A percentile compares a stretch with the other conserved stretches of the same genome.
These are phyloP conservation scores for Candoia aspera DNA, from an alignment of 2,113 vertebrate species.

Conservation along the genomic window DNA sequence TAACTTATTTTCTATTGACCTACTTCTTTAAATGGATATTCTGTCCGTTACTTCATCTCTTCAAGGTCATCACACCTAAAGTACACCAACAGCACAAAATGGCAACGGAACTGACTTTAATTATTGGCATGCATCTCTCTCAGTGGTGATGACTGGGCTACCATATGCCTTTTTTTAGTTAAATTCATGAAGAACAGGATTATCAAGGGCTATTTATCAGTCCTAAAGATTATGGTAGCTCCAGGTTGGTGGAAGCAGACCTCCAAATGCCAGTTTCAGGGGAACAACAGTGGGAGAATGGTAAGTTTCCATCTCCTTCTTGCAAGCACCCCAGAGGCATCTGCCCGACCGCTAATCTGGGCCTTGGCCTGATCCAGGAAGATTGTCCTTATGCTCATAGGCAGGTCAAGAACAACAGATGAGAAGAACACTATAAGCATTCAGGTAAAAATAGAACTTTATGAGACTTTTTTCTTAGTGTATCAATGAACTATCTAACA, in stretches of 20 bases:
- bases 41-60: background rate
- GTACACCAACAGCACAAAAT: background rate
- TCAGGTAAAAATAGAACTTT: constrained; percentile 8
- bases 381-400: no score
- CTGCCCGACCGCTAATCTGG: no score
- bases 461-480: constrained; percentile 6
- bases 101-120: background rate
- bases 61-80: background rate
- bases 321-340: no score
- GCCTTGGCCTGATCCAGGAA: no score
- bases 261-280: no score
- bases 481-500: background rate
- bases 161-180: no score
- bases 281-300: no score
- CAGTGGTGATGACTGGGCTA: background rate
- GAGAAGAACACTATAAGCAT: constrained; percentile 29
- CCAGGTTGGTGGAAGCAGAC: no score
- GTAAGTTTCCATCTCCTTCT: no score
- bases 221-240: no score
- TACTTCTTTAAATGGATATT: background rate
- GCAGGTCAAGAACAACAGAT: background rate
- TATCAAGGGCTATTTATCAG: no score
- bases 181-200: no score
- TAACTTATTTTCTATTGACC: background rate
- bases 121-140: background rate